Evolutionary conservation across 1,140 invertebrate species (phyloP).

Genomic region (Anastrepha obliqua): DNA sequence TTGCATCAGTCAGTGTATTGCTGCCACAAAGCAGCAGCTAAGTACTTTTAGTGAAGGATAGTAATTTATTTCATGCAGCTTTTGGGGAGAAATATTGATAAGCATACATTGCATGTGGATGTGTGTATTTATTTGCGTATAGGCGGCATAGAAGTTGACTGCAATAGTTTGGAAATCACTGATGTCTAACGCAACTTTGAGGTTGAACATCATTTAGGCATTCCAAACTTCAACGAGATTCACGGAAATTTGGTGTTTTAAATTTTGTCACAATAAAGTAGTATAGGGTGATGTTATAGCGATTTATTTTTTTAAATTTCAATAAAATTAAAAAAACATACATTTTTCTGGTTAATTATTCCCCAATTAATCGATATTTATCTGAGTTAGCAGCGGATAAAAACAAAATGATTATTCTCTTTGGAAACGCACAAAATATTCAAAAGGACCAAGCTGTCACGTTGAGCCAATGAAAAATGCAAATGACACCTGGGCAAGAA

Average conservation of each 20-base stretch:
- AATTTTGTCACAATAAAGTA: no score
- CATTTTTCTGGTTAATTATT: no score
- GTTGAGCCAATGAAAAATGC: no score
- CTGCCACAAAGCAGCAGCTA: slow-evolving; percentile 29
- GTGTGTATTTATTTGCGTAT: neutral
- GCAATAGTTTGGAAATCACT: neutral
- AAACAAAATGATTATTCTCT: no score
- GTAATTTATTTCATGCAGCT: slow-evolving; percentile 23
- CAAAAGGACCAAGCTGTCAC: no score
- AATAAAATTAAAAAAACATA: no score
- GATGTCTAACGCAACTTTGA: neutral
- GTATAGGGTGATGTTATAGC: no score
- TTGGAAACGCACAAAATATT: no score
- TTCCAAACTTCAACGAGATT: neutral
- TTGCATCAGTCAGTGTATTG: slow-evolving; percentile 17
- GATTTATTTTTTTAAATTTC: no score
- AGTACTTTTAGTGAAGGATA: slow-evolving; percentile 17
- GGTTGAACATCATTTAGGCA: neutral
- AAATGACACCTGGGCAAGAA: no score
- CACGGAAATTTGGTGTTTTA: neutral
- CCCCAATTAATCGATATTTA: no score
- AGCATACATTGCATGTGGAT: neutral
- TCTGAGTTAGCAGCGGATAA: no score
- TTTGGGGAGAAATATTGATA: neutral
- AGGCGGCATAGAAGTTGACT: neutral